These are phyloP conservation scores for Strigamia crassipes DNA, from an alignment of 2,888 invertebrate species.

Conservation along the genomic window DNA sequence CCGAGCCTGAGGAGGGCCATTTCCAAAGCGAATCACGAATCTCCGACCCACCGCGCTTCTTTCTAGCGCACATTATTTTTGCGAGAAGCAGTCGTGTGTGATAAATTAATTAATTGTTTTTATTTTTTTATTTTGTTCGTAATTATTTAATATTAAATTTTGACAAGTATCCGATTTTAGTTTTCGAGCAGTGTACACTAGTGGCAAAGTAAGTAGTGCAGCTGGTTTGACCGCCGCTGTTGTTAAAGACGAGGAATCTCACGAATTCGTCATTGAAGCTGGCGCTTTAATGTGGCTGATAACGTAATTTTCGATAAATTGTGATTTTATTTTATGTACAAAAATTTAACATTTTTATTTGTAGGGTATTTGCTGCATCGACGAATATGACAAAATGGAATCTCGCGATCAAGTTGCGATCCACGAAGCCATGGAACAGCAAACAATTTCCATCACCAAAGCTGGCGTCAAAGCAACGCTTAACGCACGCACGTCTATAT, in stretches of 20 bases:
- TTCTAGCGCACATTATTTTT: too few relatives aligned
- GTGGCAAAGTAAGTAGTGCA: constrained; percentile 96
- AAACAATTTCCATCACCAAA: constrained; percentile 98
- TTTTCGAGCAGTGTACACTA: constrained; percentile 96
- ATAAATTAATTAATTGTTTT: too few relatives aligned
- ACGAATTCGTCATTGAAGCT: constrained; percentile 98
- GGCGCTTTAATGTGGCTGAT: constrained; percentile 99
- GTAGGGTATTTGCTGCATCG: constrained; percentile 90
- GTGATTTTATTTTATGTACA: neutral
- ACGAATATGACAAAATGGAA: constrained; percentile 99
- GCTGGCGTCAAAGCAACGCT: constrained; percentile 79
- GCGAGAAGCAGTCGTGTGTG: too few relatives aligned
- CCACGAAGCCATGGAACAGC: constrained; percentile 99
- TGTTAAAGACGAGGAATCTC: constrained; percentile 95
- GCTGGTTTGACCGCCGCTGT: constrained; percentile 99
- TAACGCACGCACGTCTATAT: constrained; percentile 95
- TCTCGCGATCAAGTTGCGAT: constrained; percentile 96
- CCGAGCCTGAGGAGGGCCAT: too few relatives aligned
- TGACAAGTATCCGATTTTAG: constrained; percentile 79
- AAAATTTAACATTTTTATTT: neutral
- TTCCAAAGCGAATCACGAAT: too few relatives aligned
- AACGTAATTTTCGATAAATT: constrained; percentile 65
- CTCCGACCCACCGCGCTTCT: too few relatives aligned
- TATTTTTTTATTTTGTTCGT: neutral
- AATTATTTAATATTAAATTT: neutral